phyloP scores from a whole-genome alignment of 2,797 vertebrate species.

The Pseudotriccus pelzelni region DNA sequence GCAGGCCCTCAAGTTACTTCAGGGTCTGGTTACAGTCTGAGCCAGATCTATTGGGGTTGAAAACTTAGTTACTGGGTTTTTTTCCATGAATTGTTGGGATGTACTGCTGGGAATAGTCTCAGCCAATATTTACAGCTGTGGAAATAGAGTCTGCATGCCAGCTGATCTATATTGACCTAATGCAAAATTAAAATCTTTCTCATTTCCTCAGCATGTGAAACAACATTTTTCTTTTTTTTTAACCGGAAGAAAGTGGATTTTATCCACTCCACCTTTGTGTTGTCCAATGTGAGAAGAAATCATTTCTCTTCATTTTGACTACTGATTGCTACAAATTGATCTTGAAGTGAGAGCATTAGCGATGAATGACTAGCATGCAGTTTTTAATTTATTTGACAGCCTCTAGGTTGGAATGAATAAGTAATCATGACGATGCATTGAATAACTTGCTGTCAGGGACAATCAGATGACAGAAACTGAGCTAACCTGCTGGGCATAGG shows the following conservation, averaged over 20 bases:
- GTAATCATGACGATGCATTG: neutral
- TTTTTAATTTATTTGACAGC: slow-evolving; percentile 12
- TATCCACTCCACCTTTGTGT: neutral
- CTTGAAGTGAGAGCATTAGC: neutral
- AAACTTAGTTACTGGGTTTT: neutral
- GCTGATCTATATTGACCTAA: neutral
- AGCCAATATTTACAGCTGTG: slow-evolving; percentile 20
- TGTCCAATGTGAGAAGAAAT: neutral
- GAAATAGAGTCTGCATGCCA: neutral
- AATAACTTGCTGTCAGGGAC: neutral
- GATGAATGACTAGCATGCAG: neutral
- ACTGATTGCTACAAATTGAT: neutral
- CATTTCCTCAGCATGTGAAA: neutral
- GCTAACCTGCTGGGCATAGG: neutral
- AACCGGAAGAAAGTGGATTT: neutral
- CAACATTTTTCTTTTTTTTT: neutral
- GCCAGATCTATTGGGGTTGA: neutral
- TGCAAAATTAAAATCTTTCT: neutral
- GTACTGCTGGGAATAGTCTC: neutral
- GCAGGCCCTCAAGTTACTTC: neutral
- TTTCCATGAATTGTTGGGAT: neutral
- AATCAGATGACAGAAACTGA: neutral
- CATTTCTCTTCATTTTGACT: neutral
- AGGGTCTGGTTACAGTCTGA: neutral
- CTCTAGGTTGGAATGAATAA: neutral